Base-by-base conservation (phyloP, 2,888 invertebrate genomes). In the Nematopogon swammerdamellus region DNA sequence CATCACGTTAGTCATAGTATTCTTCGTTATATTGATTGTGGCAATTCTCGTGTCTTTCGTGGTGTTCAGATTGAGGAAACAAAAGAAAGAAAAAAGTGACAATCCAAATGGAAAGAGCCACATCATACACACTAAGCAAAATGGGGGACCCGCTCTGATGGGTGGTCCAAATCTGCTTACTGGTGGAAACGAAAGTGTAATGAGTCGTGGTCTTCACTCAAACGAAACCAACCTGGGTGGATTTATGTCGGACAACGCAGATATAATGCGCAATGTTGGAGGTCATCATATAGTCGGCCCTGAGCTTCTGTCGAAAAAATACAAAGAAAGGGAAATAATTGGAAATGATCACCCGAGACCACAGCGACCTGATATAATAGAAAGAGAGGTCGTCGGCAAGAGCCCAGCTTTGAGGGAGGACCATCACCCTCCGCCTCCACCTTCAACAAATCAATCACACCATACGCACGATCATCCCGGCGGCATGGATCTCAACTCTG, bases 281-380 rank as follows among this genome's bases (percentile, higher is more conserved):
- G 83, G 83, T n/a, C 87, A 86, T 63, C 90, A 92, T 59, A 80
- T 93, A 54, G 88, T 91, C 8, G 92, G 88, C 0, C 92, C 95
- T 0, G 95, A 96, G 66, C 71, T 95, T 44, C 82, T 93, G 44
- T 90, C 92, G 0, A 93, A 93, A 63, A 93, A 93, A 68, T 93
- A 91, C 63, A 93, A 93, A 68, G 93, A 94, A 62, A 82, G 93
- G 42, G 92, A 93, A 64, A 86, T 91, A 49, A 85, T 86, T 61
- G 84, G 85, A 1, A 76, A 81, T 47, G 89, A 90, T 56, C 85
- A 85, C 54, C 88, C 87, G 25, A 81, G 92, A 54, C 90, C 92
- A 0, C 93, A 95, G 66, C 79, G 95, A 44, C 97, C 96, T 0
- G 97, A 97, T 65, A 95, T 97, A 20, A 96, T 97, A 56, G 94